Conservation (phyloP, 2,797 vertebrate species). For the Ceryle rudis region DNA sequence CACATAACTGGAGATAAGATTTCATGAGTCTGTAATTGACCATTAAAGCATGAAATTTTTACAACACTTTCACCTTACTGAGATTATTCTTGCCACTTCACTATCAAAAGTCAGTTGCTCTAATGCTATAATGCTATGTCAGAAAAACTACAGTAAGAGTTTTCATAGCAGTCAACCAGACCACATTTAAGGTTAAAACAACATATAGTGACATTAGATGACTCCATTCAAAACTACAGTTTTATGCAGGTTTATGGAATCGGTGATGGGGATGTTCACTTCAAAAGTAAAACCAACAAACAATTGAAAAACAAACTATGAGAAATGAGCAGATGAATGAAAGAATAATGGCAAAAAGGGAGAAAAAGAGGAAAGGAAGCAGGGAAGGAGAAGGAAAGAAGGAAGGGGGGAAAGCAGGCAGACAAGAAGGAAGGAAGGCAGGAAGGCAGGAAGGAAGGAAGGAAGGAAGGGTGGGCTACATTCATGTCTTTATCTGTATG, state of each 20-base stretch:
- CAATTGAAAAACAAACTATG: neutral
- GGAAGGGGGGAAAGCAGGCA: neutral
- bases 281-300: neutral
- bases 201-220: neutral
- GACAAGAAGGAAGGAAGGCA: neutral
- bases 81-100: neutral
- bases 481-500: neutral
- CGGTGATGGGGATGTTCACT: neutral
- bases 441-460: neutral
- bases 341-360: neutral
- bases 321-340: neutral
- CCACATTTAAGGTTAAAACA: neutral
- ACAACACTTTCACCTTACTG: conserved; percentile 8
- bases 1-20: conserved; percentile 39
- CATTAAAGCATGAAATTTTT: conserved; percentile 47
- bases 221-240: neutral
- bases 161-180: neutral
- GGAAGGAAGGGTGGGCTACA: neutral
- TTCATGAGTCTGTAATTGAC: conserved; percentile 47
- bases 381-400: no score
- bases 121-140: neutral
- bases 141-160: neutral
- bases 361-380: no score
- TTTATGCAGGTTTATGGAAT: neutral
- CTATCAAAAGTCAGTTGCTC: neutral